A percentile compares a stretch with the other conserved stretches of the same genome.
phyloP scores from a whole-genome alignment of 2,797 vertebrate species.

The Gymnodraco acuticeps region DNA sequence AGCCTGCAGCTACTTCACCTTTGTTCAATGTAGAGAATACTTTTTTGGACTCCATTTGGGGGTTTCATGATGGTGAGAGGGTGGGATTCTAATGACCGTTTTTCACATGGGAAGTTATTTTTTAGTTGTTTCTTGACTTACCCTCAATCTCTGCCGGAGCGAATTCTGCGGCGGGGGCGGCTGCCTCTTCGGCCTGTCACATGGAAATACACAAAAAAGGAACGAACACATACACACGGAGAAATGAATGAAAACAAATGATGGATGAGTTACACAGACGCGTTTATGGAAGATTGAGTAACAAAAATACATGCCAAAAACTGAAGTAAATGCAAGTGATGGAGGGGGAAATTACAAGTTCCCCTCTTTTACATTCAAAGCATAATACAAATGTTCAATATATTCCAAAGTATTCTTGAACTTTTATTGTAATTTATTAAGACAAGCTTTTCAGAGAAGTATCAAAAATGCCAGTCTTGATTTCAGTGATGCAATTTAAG shows the following conservation, averaged over 20 bases:
- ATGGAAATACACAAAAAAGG: slow-evolving; percentile 29
- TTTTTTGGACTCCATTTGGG: too few species aligned
- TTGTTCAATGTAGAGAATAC: neutral
- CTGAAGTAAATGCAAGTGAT: neutral
- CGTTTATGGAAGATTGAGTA: neutral
- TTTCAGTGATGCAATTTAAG: slow-evolving; percentile 26
- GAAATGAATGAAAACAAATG: slow-evolving; percentile 13
- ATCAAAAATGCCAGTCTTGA: neutral
- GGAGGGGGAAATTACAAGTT: neutral
- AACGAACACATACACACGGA: slow-evolving; percentile 3
- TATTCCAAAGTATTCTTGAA: neutral
- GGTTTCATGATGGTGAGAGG: neutral
- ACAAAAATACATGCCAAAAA: slow-evolving; percentile 10
- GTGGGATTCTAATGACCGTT: neutral
- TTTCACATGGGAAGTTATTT: neutral
- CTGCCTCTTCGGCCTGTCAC: slow-evolving; percentile 68
- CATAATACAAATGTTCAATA: slow-evolving; percentile 5
- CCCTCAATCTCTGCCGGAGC: slow-evolving; percentile 94
- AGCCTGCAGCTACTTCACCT: too few species aligned
- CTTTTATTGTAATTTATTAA: slow-evolving; percentile 5
- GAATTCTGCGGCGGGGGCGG: slow-evolving; percentile 72
- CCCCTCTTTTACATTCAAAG: neutral
- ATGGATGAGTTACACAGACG: neutral
- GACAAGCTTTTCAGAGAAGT: neutral
- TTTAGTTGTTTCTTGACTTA: slow-evolving; percentile 83